phyloP scores from a whole-genome alignment of 2,113 vertebrate genomes.

The Zapus hudsonius region DNA sequence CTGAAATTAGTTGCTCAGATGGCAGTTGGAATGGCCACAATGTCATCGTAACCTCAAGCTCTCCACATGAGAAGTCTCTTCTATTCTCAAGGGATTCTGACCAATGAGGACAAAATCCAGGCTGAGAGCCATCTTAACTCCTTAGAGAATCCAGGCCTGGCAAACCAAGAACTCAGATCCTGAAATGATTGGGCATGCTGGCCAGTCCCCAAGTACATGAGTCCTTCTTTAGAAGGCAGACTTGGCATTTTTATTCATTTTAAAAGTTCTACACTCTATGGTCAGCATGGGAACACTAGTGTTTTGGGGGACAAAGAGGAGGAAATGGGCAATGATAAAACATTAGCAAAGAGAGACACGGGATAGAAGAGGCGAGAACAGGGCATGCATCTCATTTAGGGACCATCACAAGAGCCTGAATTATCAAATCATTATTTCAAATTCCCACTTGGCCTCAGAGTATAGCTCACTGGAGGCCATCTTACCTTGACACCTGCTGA shows the following conservation, averaged over 20 bases:
- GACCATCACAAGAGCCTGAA: constrained; percentile 35
- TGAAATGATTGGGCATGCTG: background rate
- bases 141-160: background rate
- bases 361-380: background rate
- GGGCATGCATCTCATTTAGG: background rate
- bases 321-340: background rate
- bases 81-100: background rate
- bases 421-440: constrained; percentile 58
- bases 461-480: constrained; percentile 4
- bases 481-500: constrained; percentile 47
- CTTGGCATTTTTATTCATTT: background rate
- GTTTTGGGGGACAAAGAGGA: background rate
- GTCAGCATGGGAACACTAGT: background rate
- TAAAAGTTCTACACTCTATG: background rate
- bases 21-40: background rate
- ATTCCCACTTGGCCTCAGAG: background rate
- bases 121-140: background rate
- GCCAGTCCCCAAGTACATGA: background rate
- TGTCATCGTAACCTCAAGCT: background rate
- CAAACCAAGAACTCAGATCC: background rate
- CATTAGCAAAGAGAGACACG: background rate
- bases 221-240: background rate
- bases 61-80: background rate
- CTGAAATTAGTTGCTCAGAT: background rate
- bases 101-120: background rate